Percentiles rank a stretch among this genome's conserved stretches.
Conservation (phyloP, 1,140 invertebrate genomes). For the Musca vetustissima region DNA sequence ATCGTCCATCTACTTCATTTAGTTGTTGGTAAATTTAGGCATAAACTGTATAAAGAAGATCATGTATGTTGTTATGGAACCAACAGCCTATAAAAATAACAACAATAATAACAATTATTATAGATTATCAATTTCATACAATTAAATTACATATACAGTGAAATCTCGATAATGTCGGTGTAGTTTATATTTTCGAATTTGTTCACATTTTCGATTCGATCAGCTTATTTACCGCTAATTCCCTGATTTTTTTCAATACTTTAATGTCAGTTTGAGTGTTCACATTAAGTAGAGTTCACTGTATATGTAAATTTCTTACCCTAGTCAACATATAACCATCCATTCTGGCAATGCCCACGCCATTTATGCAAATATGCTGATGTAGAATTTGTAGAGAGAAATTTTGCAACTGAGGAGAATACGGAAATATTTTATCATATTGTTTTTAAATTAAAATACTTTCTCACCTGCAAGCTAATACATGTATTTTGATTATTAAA, state of each 20-base stretch:
- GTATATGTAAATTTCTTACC: no score
- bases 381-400: conserved; percentile 49
- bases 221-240: no score
- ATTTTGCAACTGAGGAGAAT: conserved; percentile 42
- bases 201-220: no score
- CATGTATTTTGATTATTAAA: background rate
- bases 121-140: no score
- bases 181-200: no score
- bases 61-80: conserved; percentile 50
- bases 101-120: no score
- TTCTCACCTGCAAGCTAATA: conserved; percentile 9
- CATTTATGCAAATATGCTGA: conserved; percentile 43
- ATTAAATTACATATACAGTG: no score
- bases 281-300: no score
- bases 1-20: no score
- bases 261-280: no score
- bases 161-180: no score
- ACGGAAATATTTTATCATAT: background rate
- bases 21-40: conserved; percentile 46
- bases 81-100: conserved; percentile 26
- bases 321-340: conserved; percentile 42
- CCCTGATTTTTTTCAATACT: no score
- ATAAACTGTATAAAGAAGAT: conserved; percentile 51
- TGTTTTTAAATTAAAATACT: background rate
- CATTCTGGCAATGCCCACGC: conserved; percentile 39